phyloP scores from a whole-genome alignment of 1,140 invertebrate species.

The Drosophila leontia region DNA sequence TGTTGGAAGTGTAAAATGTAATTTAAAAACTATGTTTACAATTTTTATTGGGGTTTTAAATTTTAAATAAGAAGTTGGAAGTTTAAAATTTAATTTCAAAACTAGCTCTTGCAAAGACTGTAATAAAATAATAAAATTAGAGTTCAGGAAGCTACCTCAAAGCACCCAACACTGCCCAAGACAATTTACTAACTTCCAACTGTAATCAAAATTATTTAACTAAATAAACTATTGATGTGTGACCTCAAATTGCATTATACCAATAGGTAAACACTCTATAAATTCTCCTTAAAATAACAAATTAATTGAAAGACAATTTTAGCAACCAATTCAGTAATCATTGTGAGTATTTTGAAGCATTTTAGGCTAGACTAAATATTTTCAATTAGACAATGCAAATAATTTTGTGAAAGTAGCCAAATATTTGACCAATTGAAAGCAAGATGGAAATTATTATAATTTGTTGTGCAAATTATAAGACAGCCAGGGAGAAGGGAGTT shows the following conservation, averaged over 20 bases:
- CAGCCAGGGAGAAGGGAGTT: slow-evolving; percentile 8
- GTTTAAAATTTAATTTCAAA: background rate
- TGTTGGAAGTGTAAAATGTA: too few relatives aligned
- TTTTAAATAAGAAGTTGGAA: background rate
- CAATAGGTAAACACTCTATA: background rate
- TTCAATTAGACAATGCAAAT: slow-evolving; percentile 22
- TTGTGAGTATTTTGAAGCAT: background rate
- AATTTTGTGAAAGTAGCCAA: slow-evolving; percentile 44
- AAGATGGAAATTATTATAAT: slow-evolving; percentile 37
- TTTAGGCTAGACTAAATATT: slow-evolving; percentile 1
- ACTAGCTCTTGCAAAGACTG: background rate
- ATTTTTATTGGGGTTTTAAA: background rate
- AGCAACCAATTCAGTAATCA: background rate
- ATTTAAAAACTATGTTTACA: background rate
- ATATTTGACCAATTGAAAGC: slow-evolving; percentile 53
- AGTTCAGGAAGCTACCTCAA: too few relatives aligned
- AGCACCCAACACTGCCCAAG: too few relatives aligned
- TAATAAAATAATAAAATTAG: too few relatives aligned
- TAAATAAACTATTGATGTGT: background rate
- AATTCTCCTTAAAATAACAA: slow-evolving; percentile 8
- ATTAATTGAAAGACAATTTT: slow-evolving; percentile 26
- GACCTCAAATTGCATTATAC: background rate
- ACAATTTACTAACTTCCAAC: background rate
- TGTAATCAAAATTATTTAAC: background rate
- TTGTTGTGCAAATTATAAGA: slow-evolving; percentile 32